A percentile compares a stretch with the other conserved stretches of the same genome.
Conservation (phyloP, 2,797 vertebrate genomes). For the Ctenopoma kingsleyae region DNA sequence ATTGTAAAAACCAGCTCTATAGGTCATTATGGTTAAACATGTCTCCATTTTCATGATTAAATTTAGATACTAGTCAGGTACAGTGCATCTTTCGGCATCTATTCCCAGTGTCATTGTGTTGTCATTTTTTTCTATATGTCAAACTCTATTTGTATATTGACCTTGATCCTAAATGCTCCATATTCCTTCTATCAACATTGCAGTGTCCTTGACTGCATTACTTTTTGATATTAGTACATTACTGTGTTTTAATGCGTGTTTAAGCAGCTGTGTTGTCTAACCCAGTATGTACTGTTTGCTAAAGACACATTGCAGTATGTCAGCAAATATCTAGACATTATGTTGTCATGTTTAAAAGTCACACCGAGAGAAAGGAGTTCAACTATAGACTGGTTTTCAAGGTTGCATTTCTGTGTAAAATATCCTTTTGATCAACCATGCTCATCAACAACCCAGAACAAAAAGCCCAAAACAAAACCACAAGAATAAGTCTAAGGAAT, state of each 20-base stretch:
- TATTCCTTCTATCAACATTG: background rate
- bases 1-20: no score
- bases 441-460: background rate
- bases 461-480: background rate
- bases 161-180: background rate
- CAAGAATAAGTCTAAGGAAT: background rate
- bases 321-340: background rate
- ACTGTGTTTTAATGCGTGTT: no score
- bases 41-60: no score
- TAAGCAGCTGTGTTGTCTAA: background rate
- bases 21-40: no score
- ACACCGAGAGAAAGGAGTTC: background rate
- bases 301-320: background rate
- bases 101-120: background rate
- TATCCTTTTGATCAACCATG: constrained; percentile 1
- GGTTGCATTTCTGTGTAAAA: background rate
- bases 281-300: background rate
- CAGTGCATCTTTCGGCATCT: background rate
- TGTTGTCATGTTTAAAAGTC: background rate
- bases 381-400: background rate
- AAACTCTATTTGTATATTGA: background rate
- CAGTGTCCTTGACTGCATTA: background rate
- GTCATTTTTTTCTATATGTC: no score
- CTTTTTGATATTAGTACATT: no score
- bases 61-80: background rate